These are phyloP conservation scores for Merodon equestris DNA, from an alignment of 2,888 invertebrate genomes.

Conservation along the genomic window DNA sequence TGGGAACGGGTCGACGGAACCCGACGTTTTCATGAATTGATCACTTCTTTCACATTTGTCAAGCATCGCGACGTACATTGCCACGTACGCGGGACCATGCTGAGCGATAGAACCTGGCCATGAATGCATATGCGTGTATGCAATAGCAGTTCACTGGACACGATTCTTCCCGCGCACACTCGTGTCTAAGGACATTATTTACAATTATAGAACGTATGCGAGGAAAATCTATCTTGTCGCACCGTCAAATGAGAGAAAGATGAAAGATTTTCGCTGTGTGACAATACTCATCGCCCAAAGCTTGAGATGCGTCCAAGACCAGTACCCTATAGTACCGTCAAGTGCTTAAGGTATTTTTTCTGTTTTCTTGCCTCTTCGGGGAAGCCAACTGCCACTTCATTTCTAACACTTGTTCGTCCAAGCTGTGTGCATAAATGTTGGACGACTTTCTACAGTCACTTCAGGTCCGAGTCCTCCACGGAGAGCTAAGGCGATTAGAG, in stretches of 20 bases:
- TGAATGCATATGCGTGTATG: conserved; percentile 49
- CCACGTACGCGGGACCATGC: neutral
- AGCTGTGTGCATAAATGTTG: conserved; percentile 33
- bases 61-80: conserved; percentile 19
- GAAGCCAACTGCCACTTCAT: conserved; percentile 28
- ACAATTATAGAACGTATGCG: conserved; percentile 37
- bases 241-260: conserved; percentile 9
- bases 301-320: conserved; percentile 27
- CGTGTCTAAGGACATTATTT: conserved; percentile 46
- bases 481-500: conserved; percentile 7
- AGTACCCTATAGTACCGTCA: neutral
- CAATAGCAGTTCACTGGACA: conserved; percentile 50
- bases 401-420: conserved; percentile 17
- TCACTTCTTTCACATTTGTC: conserved; percentile 55
- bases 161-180: conserved; percentile 55
- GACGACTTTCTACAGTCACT: conserved; percentile 58
- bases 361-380: neutral
- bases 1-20: conserved; percentile 31
- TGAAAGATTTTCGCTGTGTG: conserved; percentile 9
- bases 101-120: conserved; percentile 51
- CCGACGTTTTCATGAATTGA: conserved; percentile 53
- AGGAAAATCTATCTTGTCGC: conserved; percentile 35
- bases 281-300: conserved; percentile 49
- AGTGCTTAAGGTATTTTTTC: conserved; percentile 23
- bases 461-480: conserved; percentile 7